Base-by-base conservation (phyloP, 1,140 invertebrate genomes). In the Drosophila tropicalis region DNA sequence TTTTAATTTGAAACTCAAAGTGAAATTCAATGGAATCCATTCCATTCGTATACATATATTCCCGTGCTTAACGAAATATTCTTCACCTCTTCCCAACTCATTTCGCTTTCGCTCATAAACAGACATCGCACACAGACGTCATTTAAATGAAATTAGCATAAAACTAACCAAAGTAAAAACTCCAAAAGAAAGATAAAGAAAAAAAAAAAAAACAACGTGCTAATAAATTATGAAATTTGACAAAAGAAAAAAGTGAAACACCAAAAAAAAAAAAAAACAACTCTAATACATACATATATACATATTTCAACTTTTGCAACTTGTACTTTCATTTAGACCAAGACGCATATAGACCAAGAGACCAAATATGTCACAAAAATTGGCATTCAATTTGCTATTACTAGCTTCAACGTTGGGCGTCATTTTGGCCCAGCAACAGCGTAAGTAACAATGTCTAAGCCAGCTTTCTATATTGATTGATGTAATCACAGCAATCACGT, bases 161-260 rank as follows among this genome's bases (percentile, higher is more conserved):
- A 68, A 56, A 32, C 7, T 15, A 32, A 29, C 17, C 22, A 19
- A 44, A 15, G 47, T 47, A 47, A 40, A 19, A 56, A 61, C 62
- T 40, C 6, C 29, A 29, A 29, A 29, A 1, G 5, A 58, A n/a
- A n/a, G n/a, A n/a, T n/a, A n/a, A n/a, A n/a, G n/a, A n/a, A n/a
- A n/a, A n/a, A n/a, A n/a, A n/a, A n/a, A 44, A 57, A 40, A 34
- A 40, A 19, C 54, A 61, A 84, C 86, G 78, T 90, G 87, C 72
- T 90, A 90, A 90, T 83, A 61, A 90, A 80, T 86, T 87, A 89
- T 72, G 77, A 89, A 84, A 89, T 77, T 76, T 56, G 55, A 40
- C 22, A 66, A 76, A 69, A 19, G 17, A 82, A 68, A 51, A 76
- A 83, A 87, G 82, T 87, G 83, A 86, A 83, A 83, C 76, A 86